Evolutionary conservation across 2,113 vertebrate genomes (phyloP).

Genomic region (Mormyrus iriodes): DNA sequence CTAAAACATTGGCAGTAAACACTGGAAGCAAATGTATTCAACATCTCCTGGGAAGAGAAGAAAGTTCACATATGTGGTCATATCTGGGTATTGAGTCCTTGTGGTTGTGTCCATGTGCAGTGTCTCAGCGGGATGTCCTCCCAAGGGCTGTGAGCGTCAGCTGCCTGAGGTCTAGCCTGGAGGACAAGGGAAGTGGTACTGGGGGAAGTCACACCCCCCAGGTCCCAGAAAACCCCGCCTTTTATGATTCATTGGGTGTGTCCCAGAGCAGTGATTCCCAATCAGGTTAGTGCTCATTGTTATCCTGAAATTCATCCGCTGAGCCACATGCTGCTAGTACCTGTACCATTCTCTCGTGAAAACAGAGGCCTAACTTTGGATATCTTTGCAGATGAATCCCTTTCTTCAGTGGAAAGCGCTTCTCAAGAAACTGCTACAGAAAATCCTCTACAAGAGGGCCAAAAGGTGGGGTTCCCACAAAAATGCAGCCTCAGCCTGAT

Average conservation of each 20-base stretch:
- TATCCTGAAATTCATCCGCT: slow-evolving; percentile 12
- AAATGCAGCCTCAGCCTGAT: not conserved
- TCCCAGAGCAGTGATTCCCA: slow-evolving; percentile 22
- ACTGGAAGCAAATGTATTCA: not conserved
- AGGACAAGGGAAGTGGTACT: slow-evolving; percentile 28
- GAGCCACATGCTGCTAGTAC: not conserved
- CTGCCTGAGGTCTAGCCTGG: slow-evolving; percentile 39
- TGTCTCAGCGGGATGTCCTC: slow-evolving; percentile 47
- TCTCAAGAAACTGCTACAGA: slow-evolving; percentile 28
- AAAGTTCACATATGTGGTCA: not conserved
- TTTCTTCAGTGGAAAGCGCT: slow-evolving; percentile 32
- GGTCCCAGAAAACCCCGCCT: slow-evolving; percentile 9
- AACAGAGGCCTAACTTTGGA: not conserved
- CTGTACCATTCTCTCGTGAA: not conserved
- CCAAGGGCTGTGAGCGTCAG: slow-evolving; percentile 38
- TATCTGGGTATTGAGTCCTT: not conserved
- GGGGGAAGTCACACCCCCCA: slow-evolving; percentile 12
- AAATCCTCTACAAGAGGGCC: slow-evolving; percentile 5
- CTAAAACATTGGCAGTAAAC: not conserved
- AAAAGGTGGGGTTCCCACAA: slow-evolving; percentile 29
- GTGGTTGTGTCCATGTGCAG: slow-evolving; percentile 30
- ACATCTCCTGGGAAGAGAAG: not conserved
- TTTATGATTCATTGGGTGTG: slow-evolving; percentile 39
- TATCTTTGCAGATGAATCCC: not conserved
- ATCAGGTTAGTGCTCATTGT: slow-evolving; percentile 36